These are phyloP conservation scores for Gobionotothen gibberifrons DNA, from an alignment of 2,797 vertebrate genomes.

Conservation along the genomic window DNA sequence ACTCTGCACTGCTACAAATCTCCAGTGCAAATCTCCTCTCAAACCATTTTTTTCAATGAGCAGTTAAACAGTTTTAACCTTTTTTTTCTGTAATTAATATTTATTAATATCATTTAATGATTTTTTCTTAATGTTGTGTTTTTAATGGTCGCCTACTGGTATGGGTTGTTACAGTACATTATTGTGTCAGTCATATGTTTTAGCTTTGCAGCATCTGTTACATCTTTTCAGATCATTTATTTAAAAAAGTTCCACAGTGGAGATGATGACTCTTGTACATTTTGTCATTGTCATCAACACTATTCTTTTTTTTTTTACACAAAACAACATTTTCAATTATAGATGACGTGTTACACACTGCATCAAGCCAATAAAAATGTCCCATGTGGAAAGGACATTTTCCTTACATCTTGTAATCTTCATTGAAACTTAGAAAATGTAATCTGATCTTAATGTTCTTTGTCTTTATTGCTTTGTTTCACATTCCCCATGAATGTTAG, in stretches of 20 bases:
- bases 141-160: constrained; percentile 14
- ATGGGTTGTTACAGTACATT: neutral
- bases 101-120: constrained; percentile 56
- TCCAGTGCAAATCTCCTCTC: constrained; percentile 62
- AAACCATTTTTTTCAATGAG: constrained; percentile 47
- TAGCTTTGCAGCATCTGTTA: constrained; percentile 9
- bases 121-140: constrained; percentile 27
- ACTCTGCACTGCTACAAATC: constrained; percentile 72
- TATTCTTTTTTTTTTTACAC: neutral
- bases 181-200: constrained; percentile 28
- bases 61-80: constrained; percentile 45
- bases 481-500: constrained; percentile 31
- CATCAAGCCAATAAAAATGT: constrained; percentile 18
- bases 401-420: neutral
- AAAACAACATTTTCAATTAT: neutral
- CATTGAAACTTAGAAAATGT: neutral
- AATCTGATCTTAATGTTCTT: constrained; percentile 11
- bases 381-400: neutral
- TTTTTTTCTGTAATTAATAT: constrained; percentile 40
- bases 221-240: constrained; percentile 1
- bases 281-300: neutral
- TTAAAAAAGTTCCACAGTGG: neutral
- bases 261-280: neutral
- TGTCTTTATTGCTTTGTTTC: constrained; percentile 7
- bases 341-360: constrained; percentile 7